These are phyloP conservation scores for Melanogrammus aeglefinus DNA, from an alignment of 2,797 vertebrate species.

Conservation along the genomic window DNA sequence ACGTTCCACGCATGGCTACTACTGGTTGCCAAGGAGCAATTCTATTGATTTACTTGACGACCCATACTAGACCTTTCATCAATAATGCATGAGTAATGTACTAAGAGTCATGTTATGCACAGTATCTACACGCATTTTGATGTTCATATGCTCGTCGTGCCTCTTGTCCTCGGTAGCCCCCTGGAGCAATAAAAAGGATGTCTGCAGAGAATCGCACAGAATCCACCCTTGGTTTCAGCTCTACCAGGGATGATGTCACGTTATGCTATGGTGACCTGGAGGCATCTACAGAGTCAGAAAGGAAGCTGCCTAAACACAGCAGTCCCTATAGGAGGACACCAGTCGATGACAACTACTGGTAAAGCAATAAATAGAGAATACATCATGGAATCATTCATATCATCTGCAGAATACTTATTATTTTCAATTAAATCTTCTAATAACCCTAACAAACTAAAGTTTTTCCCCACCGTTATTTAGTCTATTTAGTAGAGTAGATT, in stretches of 20 bases:
- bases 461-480: constrained; percentile 16
- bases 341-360: constrained; percentile 46
- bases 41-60: background rate
- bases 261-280: constrained; percentile 40
- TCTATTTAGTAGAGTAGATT: constrained; percentile 35
- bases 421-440: background rate
- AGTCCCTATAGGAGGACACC: constrained; percentile 35
- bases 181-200: constrained; percentile 33
- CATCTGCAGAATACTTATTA: background rate
- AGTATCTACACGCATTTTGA: background rate
- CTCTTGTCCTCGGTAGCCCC: background rate
- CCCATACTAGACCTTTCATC: background rate
- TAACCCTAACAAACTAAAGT: background rate
- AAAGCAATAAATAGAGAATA: background rate
- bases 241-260: constrained; percentile 40
- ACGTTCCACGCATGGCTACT: background rate
- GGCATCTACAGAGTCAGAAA: constrained; percentile 26
- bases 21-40: background rate
- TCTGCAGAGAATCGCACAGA: constrained; percentile 50
- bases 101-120: background rate
- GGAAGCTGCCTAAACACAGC: constrained; percentile 26
- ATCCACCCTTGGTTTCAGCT: constrained; percentile 44
- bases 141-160: background rate
- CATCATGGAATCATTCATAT: background rate
- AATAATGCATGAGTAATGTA: background rate